Evolutionary conservation across 2,888 invertebrate species (phyloP).

Genomic region (Cephus pulcher): DNA sequence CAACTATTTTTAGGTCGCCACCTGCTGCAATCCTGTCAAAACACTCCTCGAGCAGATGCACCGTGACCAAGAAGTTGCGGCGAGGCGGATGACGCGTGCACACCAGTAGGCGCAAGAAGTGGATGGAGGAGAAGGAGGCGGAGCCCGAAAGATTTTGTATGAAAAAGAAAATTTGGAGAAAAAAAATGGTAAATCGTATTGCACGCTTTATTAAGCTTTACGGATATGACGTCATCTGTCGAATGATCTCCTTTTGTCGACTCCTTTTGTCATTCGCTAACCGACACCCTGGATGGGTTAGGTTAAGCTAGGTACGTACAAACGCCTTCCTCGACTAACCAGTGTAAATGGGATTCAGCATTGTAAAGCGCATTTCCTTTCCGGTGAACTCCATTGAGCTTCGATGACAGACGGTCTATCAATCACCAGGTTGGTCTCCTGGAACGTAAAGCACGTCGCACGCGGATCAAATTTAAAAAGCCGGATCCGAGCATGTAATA

Average conservation of each 20-base stretch:
- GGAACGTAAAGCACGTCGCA: neutral
- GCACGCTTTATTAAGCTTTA: neutral
- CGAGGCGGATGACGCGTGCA: neutral
- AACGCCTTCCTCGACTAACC: neutral
- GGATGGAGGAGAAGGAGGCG: neutral
- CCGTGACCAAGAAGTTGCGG: neutral
- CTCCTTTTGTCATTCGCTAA: neutral
- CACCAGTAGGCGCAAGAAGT: neutral
- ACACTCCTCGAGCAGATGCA: neutral
- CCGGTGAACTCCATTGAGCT: neutral
- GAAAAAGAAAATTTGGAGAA: neutral
- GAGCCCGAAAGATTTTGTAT: neutral
- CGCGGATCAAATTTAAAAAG: neutral
- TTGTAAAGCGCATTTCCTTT: neutral
- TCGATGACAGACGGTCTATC: neutral
- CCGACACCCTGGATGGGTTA: neutral
- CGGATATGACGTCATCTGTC: neutral
- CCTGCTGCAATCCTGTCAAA: neutral
- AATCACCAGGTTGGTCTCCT: neutral
- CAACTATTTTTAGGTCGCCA: neutral
- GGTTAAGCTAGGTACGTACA: neutral
- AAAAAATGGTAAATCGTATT: constrained; percentile 11
- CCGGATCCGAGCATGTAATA: neutral
- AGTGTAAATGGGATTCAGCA: neutral
- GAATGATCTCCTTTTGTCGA: neutral